Base-by-base conservation (phyloP, 2,113 vertebrate species). In the Phrynocephalus versicolor region DNA sequence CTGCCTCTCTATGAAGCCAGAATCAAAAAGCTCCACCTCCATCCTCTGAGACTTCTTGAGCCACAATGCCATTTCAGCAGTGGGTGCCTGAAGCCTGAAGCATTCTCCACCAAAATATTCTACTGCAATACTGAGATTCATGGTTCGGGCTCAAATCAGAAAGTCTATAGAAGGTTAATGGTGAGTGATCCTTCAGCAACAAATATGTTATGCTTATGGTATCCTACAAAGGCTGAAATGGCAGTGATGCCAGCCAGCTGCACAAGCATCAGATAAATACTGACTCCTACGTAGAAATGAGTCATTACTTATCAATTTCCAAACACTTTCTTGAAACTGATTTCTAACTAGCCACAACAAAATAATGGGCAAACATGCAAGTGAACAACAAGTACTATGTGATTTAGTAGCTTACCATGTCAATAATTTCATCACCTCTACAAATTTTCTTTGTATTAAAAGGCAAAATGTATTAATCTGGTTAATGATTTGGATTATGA, bases 391-490 rank as follows among this genome's bases (percentile, higher is more conserved):
- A 79, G 25, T 3, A 90, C 30, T 12, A 1, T 85, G 82, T 92
- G 92, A 92, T 95, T 82, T 89, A 82, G 57, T 30, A 35, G 55
- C 91, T 81, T 89, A 92, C 57, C 12, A 57, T 23, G 75, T 71
- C 88, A 92, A 33, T 91, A 90, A 94, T 69, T 69, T 91, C 79
- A 93, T 85, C 14, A 45, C 21, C 51, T 35, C 35, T 88, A 80
- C 45, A 1, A 89, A 62, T 75, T 88, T 69, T 41, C 76, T 79
- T 93, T 88, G 90, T 16, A 85, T 16, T 74, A 82, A 84, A 90
- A 92, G 89, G 75, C 89, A 87, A 67, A 89, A 75, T 89, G 89
- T 80, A 70, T 87, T 94, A 65, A 79, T 73, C 30, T 87, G 87
- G 72, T 82, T 89, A 79, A 74, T 75, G 19, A 12, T 71, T 15